These are phyloP conservation scores for Oophaga pumilio DNA, from an alignment of 2,113 vertebrate species.

Conservation along the genomic window DNA sequence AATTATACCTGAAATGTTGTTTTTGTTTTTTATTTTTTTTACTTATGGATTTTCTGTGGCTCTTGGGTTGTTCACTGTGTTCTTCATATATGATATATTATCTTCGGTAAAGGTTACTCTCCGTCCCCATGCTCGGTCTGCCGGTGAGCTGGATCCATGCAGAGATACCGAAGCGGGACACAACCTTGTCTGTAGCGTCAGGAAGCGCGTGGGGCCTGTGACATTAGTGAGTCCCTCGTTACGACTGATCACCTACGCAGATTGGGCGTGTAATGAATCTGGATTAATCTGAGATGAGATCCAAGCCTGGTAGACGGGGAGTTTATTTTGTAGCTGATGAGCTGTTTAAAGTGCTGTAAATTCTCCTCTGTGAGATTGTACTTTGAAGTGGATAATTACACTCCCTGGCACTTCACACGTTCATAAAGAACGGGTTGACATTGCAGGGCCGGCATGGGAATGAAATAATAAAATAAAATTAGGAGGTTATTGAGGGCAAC, in stretches of 20 bases:
- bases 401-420: background rate
- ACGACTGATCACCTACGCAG: constrained; percentile 46
- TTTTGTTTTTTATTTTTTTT: background rate
- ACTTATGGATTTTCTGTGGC: background rate
- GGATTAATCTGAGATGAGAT: constrained; percentile 51
- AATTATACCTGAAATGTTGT: background rate
- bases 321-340: constrained; percentile 52
- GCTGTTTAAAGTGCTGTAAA: constrained; percentile 50
- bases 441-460: background rate
- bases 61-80: background rate
- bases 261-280: constrained; percentile 57
- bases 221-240: constrained; percentile 56
- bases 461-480: background rate
- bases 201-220: constrained; percentile 27
- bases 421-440: background rate
- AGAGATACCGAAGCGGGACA: background rate
- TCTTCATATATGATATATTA: background rate
- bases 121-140: background rate
- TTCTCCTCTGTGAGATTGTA: constrained; percentile 31
- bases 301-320: constrained; percentile 17
- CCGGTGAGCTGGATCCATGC: constrained; percentile 1
- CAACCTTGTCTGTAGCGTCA: constrained; percentile 11
- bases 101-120: background rate
- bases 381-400: constrained; percentile 41
- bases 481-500: background rate